Evolutionary conservation across 2,113 vertebrate species (phyloP).

Genomic region (Ptyas mucosa): DNA sequence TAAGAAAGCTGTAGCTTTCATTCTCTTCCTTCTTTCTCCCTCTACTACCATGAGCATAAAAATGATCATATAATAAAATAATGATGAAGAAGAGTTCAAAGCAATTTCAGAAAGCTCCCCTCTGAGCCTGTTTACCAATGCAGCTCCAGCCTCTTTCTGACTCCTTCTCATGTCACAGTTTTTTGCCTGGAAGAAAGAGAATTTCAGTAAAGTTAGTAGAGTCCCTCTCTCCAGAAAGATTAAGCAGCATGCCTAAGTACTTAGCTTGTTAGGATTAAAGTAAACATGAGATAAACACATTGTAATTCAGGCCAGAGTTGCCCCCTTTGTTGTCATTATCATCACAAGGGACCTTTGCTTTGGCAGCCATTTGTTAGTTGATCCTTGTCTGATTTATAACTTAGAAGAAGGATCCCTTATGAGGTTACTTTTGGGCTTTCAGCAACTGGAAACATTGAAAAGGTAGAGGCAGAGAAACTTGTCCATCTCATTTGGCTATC

Average conservation of each 20-base stretch:
- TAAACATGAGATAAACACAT: constrained; percentile 42
- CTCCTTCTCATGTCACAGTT: not conserved
- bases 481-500: not conserved
- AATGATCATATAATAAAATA: constrained; percentile 52
- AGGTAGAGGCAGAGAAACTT: not conserved
- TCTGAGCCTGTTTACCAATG: constrained; percentile 33
- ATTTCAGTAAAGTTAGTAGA: not conserved
- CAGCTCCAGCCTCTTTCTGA: not conserved
- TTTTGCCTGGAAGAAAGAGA: not conserved
- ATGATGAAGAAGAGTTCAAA: constrained; percentile 60
- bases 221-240: not conserved
- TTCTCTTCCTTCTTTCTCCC: constrained; percentile 49
- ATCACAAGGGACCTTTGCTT: constrained; percentile 6
- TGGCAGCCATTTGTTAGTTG: not conserved
- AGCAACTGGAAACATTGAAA: not conserved
- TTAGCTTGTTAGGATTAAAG: constrained; percentile 25
- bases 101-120: constrained; percentile 16
- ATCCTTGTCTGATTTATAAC: constrained; percentile 3
- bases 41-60: constrained; percentile 39
- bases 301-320: constrained; percentile 31
- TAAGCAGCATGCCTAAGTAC: constrained; percentile 17
- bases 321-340: constrained; percentile 8
- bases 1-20: constrained; percentile 43
- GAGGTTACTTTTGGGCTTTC: not conserved
- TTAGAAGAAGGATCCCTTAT: constrained; percentile 1